Evolutionary conservation across 2,113 vertebrate species (phyloP), one percentile per base, ranked within the genome.

Genomic region (Columba janthina): DNA sequence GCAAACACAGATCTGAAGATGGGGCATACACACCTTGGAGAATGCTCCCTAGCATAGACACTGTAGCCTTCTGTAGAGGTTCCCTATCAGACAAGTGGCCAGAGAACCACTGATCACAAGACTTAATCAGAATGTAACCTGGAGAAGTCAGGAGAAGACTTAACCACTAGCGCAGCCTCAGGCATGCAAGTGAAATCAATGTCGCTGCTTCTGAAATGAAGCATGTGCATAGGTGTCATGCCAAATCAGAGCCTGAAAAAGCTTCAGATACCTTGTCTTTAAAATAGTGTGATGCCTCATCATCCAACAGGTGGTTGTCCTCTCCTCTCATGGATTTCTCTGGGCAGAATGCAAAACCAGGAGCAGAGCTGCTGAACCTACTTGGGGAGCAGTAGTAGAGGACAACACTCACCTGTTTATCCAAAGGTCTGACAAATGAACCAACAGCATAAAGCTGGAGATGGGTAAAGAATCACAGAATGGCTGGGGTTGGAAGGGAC

Each of bases 131-230:
- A 81, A 44, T 2, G 12, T 8, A 65, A 31, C 67, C 25, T 31
- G 21, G n/a, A 50, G 10, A 28, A 70, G 29, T 40, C 36, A 60
- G 65, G 44, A 77, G 18, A 87, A 77, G 34, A 36, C 3, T 22
- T 58, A 34, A 69, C 22, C 8, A 1, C 2, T 5, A 89, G 7
- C 1, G 3, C 4, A 53, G 31, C 31, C 1, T 11, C 54, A 48
- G 34, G 36, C 13, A 26, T 25, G 31, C 15, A 64, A 67, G 46
- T 5, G 25, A 85, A 84, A 74, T 42, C 36, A 50, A 3, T 9
- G 70, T 42, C 56, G 17, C 24, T 60, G 53, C 48, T 88, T 57
- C 34, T 75, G 65, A 71, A 85, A 51, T 12, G 21, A 81, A 71
- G 60, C 22, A 17, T 1, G 13, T 11, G 8, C 11, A 4, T 1